Evolutionary conservation across 2,797 vertebrate species (phyloP).

Genomic region (Chloroceryle inda): DNA sequence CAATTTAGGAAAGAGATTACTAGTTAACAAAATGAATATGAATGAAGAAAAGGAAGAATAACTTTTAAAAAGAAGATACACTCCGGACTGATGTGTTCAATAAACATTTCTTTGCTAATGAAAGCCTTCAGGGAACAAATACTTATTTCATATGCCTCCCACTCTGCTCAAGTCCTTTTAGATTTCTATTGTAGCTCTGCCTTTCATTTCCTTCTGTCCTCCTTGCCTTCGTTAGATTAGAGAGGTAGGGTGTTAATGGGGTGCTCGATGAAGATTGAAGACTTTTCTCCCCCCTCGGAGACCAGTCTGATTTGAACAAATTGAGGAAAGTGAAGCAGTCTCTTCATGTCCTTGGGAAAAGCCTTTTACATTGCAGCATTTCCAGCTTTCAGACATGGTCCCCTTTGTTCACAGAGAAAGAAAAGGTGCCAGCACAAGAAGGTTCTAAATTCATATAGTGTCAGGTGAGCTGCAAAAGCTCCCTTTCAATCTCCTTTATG

Average conservation of each 20-base stretch:
- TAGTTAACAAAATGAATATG: conserved; percentile 52
- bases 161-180: neutral
- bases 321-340: conserved; percentile 30
- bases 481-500: conserved; percentile 30
- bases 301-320: conserved; percentile 66
- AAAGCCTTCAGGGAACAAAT: conserved; percentile 38
- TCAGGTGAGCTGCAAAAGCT: neutral
- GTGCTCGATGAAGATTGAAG: conserved; percentile 75
- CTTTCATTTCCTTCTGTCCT: conserved; percentile 43
- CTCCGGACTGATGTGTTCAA: conserved; percentile 26
- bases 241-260: conserved; percentile 75
- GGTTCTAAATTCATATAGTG: neutral
- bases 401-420: conserved; percentile 26
- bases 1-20: conserved; percentile 29
- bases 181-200: conserved; percentile 14
- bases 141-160: neutral
- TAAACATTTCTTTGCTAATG: conserved; percentile 32
- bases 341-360: conserved; percentile 67
- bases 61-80: conserved; percentile 34
- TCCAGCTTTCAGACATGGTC: conserved; percentile 41
- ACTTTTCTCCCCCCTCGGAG: conserved; percentile 54
- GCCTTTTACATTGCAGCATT: conserved; percentile 29
- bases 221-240: conserved; percentile 40
- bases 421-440: conserved; percentile 28
- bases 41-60: conserved; percentile 39